Percentiles rank a stretch among this genome's conserved stretches.
Conservation (phyloP, 2,797 vertebrate genomes). For the Coilia nasus region DNA sequence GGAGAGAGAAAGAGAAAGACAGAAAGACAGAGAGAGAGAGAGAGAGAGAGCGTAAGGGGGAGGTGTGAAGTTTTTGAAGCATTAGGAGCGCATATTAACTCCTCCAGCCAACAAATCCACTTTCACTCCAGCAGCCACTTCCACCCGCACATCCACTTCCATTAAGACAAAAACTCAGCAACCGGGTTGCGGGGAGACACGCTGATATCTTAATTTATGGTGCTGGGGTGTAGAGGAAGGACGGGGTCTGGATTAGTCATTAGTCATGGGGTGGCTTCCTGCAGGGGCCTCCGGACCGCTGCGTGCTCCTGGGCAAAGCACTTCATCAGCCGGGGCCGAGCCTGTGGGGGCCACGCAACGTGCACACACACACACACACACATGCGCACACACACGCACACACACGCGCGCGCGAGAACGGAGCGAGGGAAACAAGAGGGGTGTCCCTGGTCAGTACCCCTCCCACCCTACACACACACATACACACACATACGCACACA, state of each 20-base stretch:
- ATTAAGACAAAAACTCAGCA: background rate
- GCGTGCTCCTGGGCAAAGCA: slow-evolving; percentile 13
- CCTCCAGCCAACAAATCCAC: background rate
- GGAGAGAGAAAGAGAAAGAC: slow-evolving; percentile 12
- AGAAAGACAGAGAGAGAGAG: background rate
- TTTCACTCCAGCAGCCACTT: background rate
- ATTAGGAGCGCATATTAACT: background rate
- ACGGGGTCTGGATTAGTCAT: slow-evolving; percentile 14
- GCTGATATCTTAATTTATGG: slow-evolving; percentile 23
- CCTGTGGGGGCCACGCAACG: background rate
- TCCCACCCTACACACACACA: too few species aligned
- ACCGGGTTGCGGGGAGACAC: too few species aligned
- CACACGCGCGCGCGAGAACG: too few species aligned
- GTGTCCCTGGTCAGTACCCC: too few species aligned
- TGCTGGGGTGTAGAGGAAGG: slow-evolving; percentile 3
- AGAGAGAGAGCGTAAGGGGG: background rate
- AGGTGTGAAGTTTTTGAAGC: background rate
- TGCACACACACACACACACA: too few species aligned
- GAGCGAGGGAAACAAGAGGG: too few species aligned
- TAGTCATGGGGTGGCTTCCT: slow-evolving; percentile 26
- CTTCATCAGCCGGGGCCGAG: slow-evolving; percentile 1
- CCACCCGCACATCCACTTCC: background rate
- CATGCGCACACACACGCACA: too few species aligned
- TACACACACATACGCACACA: too few species aligned
- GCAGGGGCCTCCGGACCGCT: background rate